Evolutionary conservation across 2,797 vertebrate species (phyloP).

Genomic region (Muraenolepis orangiensis): DNA sequence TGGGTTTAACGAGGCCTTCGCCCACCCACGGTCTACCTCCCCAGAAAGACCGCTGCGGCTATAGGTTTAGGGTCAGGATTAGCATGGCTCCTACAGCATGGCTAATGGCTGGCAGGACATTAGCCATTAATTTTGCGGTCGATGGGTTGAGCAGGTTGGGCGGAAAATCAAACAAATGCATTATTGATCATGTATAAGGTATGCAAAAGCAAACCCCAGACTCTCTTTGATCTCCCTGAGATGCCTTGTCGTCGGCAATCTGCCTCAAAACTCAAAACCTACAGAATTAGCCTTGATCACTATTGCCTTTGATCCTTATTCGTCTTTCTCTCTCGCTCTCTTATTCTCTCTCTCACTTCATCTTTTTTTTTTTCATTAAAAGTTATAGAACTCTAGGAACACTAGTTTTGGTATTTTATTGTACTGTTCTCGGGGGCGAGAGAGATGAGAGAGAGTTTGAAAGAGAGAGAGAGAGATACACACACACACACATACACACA

Average conservation of each 20-base stretch:
- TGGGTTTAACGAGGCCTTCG: not conserved
- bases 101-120: not conserved
- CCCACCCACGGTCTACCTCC: not conserved
- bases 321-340: not conserved
- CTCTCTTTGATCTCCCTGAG: slow-evolving; percentile 63
- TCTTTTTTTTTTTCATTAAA: slow-evolving; percentile 32
- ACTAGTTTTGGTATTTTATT: slow-evolving; percentile 50
- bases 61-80: not conserved
- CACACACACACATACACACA: not conserved
- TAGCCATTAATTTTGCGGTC: not conserved
- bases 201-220: slow-evolving; percentile 60
- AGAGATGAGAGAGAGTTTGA: slow-evolving; percentile 16
- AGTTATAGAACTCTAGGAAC: slow-evolving; percentile 33
- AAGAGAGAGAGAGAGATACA: not conserved
- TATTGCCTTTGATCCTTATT: slow-evolving; percentile 39
- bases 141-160: slow-evolving; percentile 35
- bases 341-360: not conserved
- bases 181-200: slow-evolving; percentile 68
- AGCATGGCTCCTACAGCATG: not conserved
- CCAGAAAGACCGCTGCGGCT: not conserved
- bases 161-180: slow-evolving; percentile 44
- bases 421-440: slow-evolving; percentile 14
- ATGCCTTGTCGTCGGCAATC: slow-evolving; percentile 49
- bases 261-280: slow-evolving; percentile 51
- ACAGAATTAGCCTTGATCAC: slow-evolving; percentile 61